Evolutionary conservation across 2,797 vertebrate genomes (phyloP), one percentile per base, ranked within the genome.

Genomic region (Neomorphus geoffroyi): DNA sequence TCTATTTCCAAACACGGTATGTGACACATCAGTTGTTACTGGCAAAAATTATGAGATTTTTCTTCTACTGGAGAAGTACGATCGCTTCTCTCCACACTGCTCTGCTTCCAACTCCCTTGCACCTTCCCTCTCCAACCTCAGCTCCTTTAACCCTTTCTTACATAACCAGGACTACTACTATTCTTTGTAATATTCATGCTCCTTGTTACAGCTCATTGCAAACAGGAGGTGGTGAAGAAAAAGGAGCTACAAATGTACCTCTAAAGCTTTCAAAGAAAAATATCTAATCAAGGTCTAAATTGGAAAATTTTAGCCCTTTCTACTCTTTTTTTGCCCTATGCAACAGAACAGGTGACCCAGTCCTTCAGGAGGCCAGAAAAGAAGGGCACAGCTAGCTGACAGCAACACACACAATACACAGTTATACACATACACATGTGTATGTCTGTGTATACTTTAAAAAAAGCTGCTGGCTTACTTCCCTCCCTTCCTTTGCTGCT

Each of bases 91-190:
- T 89, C 86, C 91, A 82, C 27, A 4, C 10, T 45, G 26, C 14
- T 70, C 19, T 80, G 48, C 71, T 82, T 91, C 67, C 56, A 92
- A 3, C 13, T 90, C 58, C 32, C 35, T 79, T 58, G 28, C 21
- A 90, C 56, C 80, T 90, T 86, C 62, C 50, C 17, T 77, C 23
- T 27, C 54, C 51, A 50, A 71, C 18, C 30, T 46, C 51, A 48
- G 30, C 11, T 71, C 75, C 37, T 50, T 86, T 85, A 94, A 81
- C 71, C 27, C 74, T 87, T 84, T 64, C 67, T 86, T 92, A 7
- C 6, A 53, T 21, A 43, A 32, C 8, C 24, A 17, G 32, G 33
- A 64, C n/a, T 32, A 48, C 37, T 92, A 35, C 67, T 85, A 39
- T 9, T 84, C 19, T 51, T 51, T 53, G 13, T 23, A 28, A 18